These are phyloP conservation scores for Microctenopoma stevenorrisi DNA, from an alignment of 2,797 vertebrate genomes.

Conservation along the genomic window DNA sequence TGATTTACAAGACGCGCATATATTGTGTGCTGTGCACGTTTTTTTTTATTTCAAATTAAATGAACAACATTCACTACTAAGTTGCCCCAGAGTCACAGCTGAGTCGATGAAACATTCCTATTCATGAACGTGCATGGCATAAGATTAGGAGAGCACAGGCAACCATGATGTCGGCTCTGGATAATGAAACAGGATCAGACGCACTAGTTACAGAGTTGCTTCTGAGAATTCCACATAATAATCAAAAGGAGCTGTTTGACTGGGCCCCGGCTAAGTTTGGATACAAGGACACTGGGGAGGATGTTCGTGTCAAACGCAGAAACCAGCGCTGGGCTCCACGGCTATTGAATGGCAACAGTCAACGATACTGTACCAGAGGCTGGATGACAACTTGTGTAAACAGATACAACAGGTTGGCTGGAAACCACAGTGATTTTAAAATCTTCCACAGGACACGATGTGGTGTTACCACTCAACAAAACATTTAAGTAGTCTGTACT, in stretches of 20 bases:
- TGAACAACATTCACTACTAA: not conserved
- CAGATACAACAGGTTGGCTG: not conserved
- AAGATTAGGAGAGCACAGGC: too few species aligned
- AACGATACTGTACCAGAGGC: constrained; percentile 12
- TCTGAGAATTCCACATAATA: constrained; percentile 41
- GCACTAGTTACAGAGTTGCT: constrained; percentile 63
- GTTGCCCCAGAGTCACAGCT: not conserved
- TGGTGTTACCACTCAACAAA: not conserved
- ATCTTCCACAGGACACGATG: constrained; percentile 4
- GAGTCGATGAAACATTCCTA: not conserved
- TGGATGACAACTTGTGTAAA: constrained; percentile 29
- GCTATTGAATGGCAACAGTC: not conserved
- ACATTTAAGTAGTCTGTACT: constrained; percentile 16
- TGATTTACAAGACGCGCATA: not conserved
- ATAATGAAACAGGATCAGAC: constrained; percentile 61
- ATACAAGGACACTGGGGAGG: constrained; percentile 48
- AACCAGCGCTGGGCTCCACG: constrained; percentile 5
- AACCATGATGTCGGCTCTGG: constrained; percentile 44
- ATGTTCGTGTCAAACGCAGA: constrained; percentile 39
- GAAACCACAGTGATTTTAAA: constrained; percentile 10
- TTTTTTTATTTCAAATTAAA: too few species aligned
- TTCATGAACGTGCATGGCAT: not conserved
- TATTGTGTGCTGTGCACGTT: not conserved
- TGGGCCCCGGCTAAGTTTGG: constrained; percentile 73
- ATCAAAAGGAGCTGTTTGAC: constrained; percentile 55